Conservation (phyloP, 2,888 invertebrate genomes). For the Eretmocerus hayati region DNA sequence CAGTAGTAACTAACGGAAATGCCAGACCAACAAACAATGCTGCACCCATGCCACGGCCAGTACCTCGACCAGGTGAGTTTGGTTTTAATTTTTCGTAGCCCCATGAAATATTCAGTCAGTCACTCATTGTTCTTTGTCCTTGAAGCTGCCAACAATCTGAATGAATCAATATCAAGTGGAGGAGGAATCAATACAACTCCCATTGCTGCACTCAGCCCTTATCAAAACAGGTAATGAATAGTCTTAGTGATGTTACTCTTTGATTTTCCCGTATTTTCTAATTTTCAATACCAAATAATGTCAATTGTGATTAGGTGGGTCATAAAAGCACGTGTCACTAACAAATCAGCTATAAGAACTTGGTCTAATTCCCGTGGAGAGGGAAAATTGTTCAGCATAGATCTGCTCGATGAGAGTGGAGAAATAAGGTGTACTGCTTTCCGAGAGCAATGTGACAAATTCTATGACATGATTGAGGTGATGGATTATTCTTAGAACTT, state of each 20-base stretch:
- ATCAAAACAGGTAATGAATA: slow-evolving; percentile 70
- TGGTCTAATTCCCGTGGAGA: slow-evolving; percentile 92
- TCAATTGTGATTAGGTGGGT: slow-evolving; percentile 62
- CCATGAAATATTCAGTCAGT: not conserved
- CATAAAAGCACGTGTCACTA: slow-evolving; percentile 81
- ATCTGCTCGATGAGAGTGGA: slow-evolving; percentile 87
- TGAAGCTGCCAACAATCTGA: slow-evolving; percentile 12
- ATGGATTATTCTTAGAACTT: not conserved
- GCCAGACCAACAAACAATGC: not conserved
- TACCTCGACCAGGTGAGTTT: slow-evolving; percentile 9
- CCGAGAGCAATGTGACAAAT: slow-evolving; percentile 80
- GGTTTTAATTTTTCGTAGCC: too few relatives aligned
- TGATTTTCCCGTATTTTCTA: not conserved
- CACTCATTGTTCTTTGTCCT: not conserved
- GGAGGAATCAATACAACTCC: slow-evolving; percentile 47
- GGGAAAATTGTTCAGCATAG: slow-evolving; percentile 88
- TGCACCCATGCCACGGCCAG: slow-evolving; percentile 14
- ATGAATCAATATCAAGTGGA: slow-evolving; percentile 26
- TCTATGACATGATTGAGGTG: slow-evolving; percentile 80
- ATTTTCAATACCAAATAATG: not conserved
- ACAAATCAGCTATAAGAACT: slow-evolving; percentile 70
- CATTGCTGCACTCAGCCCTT: slow-evolving; percentile 82
- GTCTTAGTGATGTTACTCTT: not conserved
- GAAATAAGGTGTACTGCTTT: slow-evolving; percentile 92
- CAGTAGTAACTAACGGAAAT: not conserved